phyloP scores from a whole-genome alignment of 2,113 vertebrate species.

The Motacilla tschutschensis region DNA sequence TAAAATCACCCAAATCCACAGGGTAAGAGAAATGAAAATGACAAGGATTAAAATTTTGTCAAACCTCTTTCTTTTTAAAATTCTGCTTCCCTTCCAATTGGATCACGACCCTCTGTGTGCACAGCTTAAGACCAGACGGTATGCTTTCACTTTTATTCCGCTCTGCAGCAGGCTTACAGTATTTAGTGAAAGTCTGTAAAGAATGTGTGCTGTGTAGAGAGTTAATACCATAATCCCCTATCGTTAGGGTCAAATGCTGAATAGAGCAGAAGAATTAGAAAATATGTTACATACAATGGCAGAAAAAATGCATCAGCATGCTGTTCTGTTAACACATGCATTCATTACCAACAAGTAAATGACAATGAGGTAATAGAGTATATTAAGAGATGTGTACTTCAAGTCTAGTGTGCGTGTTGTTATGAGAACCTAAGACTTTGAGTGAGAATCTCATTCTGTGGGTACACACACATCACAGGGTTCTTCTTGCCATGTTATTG shows the following conservation, averaged over 20 bases:
- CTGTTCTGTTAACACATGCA: constrained; percentile 65
- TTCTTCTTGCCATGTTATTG: background rate
- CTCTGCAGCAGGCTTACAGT: constrained; percentile 85
- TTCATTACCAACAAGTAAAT: constrained; percentile 60
- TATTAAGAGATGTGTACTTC: constrained; percentile 48
- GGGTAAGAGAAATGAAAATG: constrained; percentile 98
- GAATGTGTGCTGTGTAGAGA: constrained; percentile 82
- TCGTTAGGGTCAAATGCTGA: constrained; percentile 85
- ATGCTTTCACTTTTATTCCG: constrained; percentile 86
- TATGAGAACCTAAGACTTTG: background rate
- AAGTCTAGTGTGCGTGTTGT: background rate
- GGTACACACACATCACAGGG: background rate
- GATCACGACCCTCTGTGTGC: constrained; percentile 85
- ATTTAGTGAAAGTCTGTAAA: constrained; percentile 87
- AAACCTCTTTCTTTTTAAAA: constrained; percentile 89
- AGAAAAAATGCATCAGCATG: constrained; percentile 77
- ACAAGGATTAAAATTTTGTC: constrained; percentile 91
- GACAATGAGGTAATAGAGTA: constrained; percentile 60
- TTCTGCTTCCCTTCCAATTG: constrained; percentile 85
- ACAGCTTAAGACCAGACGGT: constrained; percentile 86
- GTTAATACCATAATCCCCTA: constrained; percentile 88
- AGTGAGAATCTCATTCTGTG: background rate
- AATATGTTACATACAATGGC: constrained; percentile 80
- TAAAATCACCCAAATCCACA: constrained; percentile 99
- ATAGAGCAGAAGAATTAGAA: constrained; percentile 82